Base-by-base conservation (phyloP, 2,797 vertebrate genomes). In the Denticeps clupeoides region DNA sequence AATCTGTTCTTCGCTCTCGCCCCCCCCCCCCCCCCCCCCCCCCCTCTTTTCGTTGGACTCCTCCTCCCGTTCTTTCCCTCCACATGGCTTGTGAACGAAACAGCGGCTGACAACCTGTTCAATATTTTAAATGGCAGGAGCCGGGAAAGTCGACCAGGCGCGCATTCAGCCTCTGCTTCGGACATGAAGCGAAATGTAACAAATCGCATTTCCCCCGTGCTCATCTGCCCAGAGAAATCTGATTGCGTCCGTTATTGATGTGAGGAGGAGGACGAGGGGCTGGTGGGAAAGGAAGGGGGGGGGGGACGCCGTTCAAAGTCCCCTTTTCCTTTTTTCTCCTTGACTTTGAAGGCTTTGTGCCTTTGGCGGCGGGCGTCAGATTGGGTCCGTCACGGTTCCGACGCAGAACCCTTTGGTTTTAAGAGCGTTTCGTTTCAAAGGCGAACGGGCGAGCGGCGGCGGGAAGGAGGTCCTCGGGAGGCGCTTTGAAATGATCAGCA, bases 111-210 rank as follows among this genome's bases (percentile, higher is more conserved):
- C 49, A 47, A 37, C 22, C 32, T 41, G 21, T 24, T 53, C 23
- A 61, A 58, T 58, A 58, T 61, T 65, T 62, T 53, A 58, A 47
- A 50, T 53, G 38, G 33, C 38, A 47, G 50, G 16, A 11, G 29
- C 47, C 35, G 24, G 9, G 23, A 44, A 51, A 53, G 29, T 47
- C 28, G 47, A 51, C 32, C 32, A 40, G 9, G n/a, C n/a, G n/a
- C n/a, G n/a, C n/a, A n/a, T n/a, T n/a, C n/a, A n/a, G n/a, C n/a
- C n/a, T n/a, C n/a, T n/a, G n/a, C n/a, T n/a, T n/a, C n/a, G n/a
- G n/a, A n/a, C n/a, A n/a, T n/a, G n/a, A 29, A 29, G 49, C 29
- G 13, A 49, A 19, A 31, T 31, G 7, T 22, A 28, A 41, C 47
- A 49, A 49, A 49, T 49, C 18, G 35, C n/a, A 18, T 38, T 35